Conservation (phyloP, 2,113 vertebrate genomes). For the Pterocles burchelli region DNA sequence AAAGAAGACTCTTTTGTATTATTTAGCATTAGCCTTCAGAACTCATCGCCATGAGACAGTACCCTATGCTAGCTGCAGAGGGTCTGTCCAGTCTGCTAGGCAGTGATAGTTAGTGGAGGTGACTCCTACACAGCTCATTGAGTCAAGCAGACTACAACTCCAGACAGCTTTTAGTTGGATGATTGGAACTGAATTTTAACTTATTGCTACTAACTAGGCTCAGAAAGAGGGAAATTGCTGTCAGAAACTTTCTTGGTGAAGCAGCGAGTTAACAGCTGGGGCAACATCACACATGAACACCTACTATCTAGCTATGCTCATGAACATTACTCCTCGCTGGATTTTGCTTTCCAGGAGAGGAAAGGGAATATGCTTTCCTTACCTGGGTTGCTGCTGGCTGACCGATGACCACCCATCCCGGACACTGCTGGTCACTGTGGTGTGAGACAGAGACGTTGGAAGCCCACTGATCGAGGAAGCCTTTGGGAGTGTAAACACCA, state of each 20-base stretch:
- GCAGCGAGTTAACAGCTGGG: not conserved
- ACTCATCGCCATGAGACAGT: not conserved
- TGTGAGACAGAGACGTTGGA: constrained; percentile 89
- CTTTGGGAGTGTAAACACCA: constrained; percentile 93
- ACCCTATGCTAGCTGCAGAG: not conserved
- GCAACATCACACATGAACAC: accelerated
- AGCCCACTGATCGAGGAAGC: constrained; percentile 97
- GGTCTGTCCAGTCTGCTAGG: not conserved
- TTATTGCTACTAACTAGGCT: not conserved
- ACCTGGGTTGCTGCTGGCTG: constrained; percentile 95
- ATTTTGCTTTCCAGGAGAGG: not conserved
- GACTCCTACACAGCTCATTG: not conserved
- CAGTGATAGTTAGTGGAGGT: not conserved
- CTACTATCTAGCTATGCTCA: not conserved
- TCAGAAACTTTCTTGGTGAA: not conserved
- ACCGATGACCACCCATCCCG: constrained; percentile 90
- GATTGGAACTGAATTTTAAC: not conserved
- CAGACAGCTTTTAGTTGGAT: not conserved
- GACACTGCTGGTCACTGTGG: constrained; percentile 89
- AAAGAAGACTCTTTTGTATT: constrained; percentile 47
- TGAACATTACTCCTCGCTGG: not conserved
- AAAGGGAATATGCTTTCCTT: not conserved
- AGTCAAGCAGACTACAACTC: not conserved
- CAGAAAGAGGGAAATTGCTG: not conserved
- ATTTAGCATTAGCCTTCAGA: constrained; percentile 18